Percentiles rank a stretch among this genome's conserved stretches.
Evolutionary conservation across 2,888 invertebrate genomes (phyloP).

Genomic region (Drosophila paranaensis): DNA sequence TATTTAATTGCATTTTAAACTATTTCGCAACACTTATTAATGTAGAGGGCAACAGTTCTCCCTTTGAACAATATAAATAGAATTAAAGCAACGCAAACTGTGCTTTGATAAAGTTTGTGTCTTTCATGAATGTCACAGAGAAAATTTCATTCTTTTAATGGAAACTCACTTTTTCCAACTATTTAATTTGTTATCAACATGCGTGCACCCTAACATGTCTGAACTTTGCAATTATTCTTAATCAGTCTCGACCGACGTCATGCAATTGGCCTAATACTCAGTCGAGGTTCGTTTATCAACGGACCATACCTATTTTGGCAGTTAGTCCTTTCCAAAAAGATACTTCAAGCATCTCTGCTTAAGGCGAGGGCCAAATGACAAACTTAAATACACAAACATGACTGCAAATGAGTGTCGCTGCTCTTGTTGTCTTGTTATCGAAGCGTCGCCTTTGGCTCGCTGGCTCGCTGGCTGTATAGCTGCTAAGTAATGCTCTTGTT

Average conservation of each 20-base stretch:
- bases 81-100: neutral
- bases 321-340: neutral
- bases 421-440: slow-evolving; percentile 39
- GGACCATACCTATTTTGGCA: neutral
- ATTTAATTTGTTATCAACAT: too few species aligned
- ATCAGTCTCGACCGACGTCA: too few species aligned
- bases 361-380: neutral
- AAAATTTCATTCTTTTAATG: too few species aligned
- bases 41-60: too few species aligned
- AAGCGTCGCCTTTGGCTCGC: slow-evolving; percentile 28
- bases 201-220: too few species aligned
- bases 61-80: neutral
- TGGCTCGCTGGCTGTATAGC: neutral
- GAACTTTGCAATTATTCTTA: too few species aligned
- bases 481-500: slow-evolving; percentile 17
- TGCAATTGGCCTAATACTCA: too few species aligned
- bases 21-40: neutral
- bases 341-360: slow-evolving; percentile 29
- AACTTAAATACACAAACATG: slow-evolving; percentile 62
- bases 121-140: too few species aligned
- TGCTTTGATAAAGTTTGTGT: too few species aligned
- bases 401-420: slow-evolving; percentile 72
- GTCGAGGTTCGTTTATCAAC: neutral
- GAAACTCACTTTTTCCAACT: too few species aligned
- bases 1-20: neutral